These are phyloP conservation scores for Sander lucioperca DNA, from an alignment of 2,113 vertebrate genomes.

Conservation along the genomic window DNA sequence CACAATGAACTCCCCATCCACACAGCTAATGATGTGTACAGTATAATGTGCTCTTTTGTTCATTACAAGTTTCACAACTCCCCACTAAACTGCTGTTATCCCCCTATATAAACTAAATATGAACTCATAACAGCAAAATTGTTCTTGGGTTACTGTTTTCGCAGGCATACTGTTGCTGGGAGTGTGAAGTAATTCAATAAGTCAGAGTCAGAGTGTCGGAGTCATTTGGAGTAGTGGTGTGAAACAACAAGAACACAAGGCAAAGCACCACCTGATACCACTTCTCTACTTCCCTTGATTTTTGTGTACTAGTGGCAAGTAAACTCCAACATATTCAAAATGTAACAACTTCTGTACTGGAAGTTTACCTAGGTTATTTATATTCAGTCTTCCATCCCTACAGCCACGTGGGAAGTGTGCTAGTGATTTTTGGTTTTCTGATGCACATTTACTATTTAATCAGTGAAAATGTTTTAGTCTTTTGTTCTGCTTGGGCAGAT, in stretches of 20 bases:
- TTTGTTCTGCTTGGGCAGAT: slow-evolving; percentile 22
- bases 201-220: slow-evolving; percentile 3
- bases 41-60: slow-evolving; percentile 23
- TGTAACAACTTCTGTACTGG: neutral
- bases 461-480: neutral
- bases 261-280: slow-evolving; percentile 21
- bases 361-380: neutral
- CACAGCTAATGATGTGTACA: slow-evolving; percentile 46
- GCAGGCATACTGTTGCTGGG: slow-evolving; percentile 41
- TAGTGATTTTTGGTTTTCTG: neutral
- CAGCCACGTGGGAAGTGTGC: neutral
- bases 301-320: neutral
- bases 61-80: slow-evolving; percentile 43
- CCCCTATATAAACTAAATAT: slow-evolving; percentile 41
- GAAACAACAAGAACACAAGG: slow-evolving; percentile 57
- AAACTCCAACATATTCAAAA: neutral
- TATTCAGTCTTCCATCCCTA: neutral
- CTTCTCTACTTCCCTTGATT: neutral
- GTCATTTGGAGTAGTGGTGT: neutral
- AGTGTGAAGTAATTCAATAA: slow-evolving; percentile 58
- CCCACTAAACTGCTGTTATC: slow-evolving; percentile 37
- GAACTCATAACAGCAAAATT: slow-evolving; percentile 55
- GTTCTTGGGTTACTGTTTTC: slow-evolving; percentile 55
- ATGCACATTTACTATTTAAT: neutral
- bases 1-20: neutral